Percentiles rank a stretch among this genome's conserved stretches.
Evolutionary conservation across 2,113 vertebrate species (phyloP).

Genomic region (Rutilus rutilus): DNA sequence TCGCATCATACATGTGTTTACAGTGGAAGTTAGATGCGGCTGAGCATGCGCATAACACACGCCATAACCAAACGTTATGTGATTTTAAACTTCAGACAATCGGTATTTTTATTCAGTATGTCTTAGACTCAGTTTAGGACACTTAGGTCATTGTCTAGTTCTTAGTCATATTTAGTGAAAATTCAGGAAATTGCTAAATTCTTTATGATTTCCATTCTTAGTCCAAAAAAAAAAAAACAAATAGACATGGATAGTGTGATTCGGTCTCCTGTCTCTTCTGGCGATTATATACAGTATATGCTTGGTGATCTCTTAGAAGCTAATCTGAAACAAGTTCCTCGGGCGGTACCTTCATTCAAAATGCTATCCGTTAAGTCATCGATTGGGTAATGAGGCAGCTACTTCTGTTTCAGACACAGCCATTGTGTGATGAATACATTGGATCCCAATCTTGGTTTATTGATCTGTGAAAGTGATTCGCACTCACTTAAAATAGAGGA

Average conservation of each 20-base stretch:
- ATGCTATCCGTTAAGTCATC: background rate
- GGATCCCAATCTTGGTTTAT: constrained; percentile 11
- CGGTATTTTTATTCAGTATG: too few species aligned
- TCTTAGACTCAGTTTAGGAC: background rate
- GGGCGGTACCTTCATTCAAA: background rate
- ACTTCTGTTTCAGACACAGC: background rate
- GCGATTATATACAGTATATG: too few species aligned
- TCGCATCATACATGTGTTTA: too few species aligned
- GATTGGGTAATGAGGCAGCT: background rate
- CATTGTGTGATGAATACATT: background rate
- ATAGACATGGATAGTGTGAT: too few species aligned
- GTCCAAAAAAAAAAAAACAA: too few species aligned
- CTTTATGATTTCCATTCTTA: background rate
- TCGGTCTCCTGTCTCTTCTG: too few species aligned
- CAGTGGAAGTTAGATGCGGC: too few species aligned
- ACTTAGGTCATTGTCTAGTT: background rate
- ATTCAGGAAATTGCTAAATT: background rate
- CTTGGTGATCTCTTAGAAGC: background rate
- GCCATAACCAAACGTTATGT: too few species aligned
- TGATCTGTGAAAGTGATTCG: constrained; percentile 20
- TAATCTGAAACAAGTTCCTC: background rate
- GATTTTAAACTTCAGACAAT: too few species aligned
- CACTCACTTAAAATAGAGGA: background rate
- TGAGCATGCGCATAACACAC: too few species aligned
- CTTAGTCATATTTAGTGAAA: background rate